Conservation (phyloP, 92 coral and sea anemone genomes). For the Palythoa heliodiscus region DNA sequence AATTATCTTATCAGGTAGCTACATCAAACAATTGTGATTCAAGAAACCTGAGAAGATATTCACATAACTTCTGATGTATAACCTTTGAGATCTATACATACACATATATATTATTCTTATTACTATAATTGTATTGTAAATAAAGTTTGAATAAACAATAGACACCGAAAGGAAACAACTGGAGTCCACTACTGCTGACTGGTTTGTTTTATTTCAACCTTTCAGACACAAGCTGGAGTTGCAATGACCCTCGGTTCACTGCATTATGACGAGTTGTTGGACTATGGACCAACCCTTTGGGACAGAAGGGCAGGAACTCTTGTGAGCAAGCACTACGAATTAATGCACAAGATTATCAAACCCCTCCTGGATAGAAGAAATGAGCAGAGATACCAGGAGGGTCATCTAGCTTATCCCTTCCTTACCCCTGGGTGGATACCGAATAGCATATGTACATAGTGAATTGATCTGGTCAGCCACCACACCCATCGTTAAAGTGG, state of each 20-base stretch:
- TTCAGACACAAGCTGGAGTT: conserved; percentile 88
- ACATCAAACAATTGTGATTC: no score
- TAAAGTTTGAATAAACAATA: no score
- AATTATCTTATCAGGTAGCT: no score
- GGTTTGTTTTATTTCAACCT: neutral
- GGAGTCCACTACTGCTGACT: neutral
- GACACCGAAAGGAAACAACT: no score
- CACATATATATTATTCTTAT: no score
- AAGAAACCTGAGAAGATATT: no score
- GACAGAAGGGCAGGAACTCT: conserved; percentile 65
- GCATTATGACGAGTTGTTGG: conserved; percentile 84
- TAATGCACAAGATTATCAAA: conserved; percentile 61
- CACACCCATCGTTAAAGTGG: neutral
- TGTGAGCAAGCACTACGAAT: conserved; percentile 71
- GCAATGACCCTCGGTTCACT: conserved; percentile 96
- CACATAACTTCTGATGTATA: no score
- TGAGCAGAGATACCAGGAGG: conserved; percentile 63
- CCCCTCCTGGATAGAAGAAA: conserved; percentile 80
- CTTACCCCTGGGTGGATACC: conserved; percentile 98
- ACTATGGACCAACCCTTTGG: conserved; percentile 70
- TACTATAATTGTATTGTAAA: no score
- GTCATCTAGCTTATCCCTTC: conserved; percentile 95
- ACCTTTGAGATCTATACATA: no score
- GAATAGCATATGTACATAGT: conserved; percentile 78
- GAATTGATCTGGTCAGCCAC: neutral